Conservation (phyloP, 1,140 invertebrate species). For the Anadara kagoshimensis region DNA sequence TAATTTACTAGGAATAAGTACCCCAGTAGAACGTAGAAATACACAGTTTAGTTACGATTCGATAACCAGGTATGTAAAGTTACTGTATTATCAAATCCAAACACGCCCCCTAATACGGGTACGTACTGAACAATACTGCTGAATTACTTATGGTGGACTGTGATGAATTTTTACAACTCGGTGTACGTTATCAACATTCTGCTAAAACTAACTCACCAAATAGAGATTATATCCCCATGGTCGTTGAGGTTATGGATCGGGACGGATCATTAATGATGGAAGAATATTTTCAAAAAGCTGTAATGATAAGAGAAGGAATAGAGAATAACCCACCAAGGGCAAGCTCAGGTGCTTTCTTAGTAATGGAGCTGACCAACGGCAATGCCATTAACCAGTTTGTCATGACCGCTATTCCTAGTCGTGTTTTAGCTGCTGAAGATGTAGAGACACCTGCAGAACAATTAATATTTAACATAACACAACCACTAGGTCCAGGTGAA, state of each 20-base stretch:
- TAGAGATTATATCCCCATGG: slow-evolving; percentile 71
- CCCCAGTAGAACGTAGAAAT: slow-evolving; percentile 48
- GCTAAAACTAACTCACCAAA: slow-evolving; percentile 59
- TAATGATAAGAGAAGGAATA: slow-evolving; percentile 65
- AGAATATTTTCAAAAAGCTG: slow-evolving; percentile 73
- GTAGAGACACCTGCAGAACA: slow-evolving; percentile 68
- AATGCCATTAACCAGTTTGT: slow-evolving; percentile 71
- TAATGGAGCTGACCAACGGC: slow-evolving; percentile 69
- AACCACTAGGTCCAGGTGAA: slow-evolving; percentile 67
- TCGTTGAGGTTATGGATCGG: slow-evolving; percentile 66
- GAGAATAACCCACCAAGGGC: slow-evolving; percentile 67
- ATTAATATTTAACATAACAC: slow-evolving; percentile 74
- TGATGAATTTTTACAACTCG: slow-evolving; percentile 66
- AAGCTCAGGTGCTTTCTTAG: slow-evolving; percentile 60
- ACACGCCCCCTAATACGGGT: slow-evolving; percentile 70
- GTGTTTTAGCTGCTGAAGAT: slow-evolving; percentile 71
- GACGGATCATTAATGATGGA: slow-evolving; percentile 63
- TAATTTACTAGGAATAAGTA: slow-evolving; percentile 47
- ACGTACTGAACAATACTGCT: slow-evolving; percentile 61
- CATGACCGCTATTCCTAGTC: slow-evolving; percentile 72
- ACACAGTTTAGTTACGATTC: slow-evolving; percentile 67
- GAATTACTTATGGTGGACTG: slow-evolving; percentile 66
- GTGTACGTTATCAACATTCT: slow-evolving; percentile 70
- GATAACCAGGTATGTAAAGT: slow-evolving; percentile 64
- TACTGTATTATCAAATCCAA: slow-evolving; percentile 56